A percentile compares a stretch with the other conserved stretches of the same genome.
Conservation (phyloP, 2,797 vertebrate species). For the Aplochiton taeniatus region DNA sequence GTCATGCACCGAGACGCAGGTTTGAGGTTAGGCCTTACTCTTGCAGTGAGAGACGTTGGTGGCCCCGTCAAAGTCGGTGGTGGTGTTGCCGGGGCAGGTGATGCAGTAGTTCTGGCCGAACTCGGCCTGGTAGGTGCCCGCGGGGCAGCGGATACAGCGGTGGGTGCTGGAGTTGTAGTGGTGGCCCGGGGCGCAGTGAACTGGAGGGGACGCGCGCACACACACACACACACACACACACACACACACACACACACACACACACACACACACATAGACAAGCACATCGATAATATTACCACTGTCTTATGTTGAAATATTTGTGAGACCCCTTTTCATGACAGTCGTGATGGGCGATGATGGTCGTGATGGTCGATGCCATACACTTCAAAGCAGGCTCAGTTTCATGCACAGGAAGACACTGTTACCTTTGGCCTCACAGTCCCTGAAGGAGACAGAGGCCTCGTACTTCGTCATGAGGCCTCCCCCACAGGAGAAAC, state of each 20-base stretch:
- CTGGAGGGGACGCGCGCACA: slow-evolving; percentile 60
- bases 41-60: slow-evolving; percentile 96
- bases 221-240: background rate
- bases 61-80: slow-evolving; percentile 95
- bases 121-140: slow-evolving; percentile 91
- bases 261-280: background rate
- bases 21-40: slow-evolving; percentile 73
- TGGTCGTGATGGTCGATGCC: too few relatives aligned
- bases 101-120: slow-evolving; percentile 96
- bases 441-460: slow-evolving; percentile 89
- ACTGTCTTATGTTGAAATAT: too few relatives aligned
- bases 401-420: background rate
- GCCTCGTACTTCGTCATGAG: slow-evolving; percentile 88
- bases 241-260: background rate
- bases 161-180: slow-evolving; percentile 93
- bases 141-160: slow-evolving; percentile 89
- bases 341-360: too few relatives aligned
- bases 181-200: slow-evolving; percentile 95
- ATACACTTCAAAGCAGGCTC: background rate
- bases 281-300: background rate
- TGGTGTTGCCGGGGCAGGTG: slow-evolving; percentile 93
- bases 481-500: slow-evolving; percentile 91
- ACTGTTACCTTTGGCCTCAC: slow-evolving; percentile 92
- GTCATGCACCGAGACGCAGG: background rate
- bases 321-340: too few relatives aligned